These are phyloP conservation scores for Euthynnus affinis DNA, from an alignment of 2,797 vertebrate species.

Conservation along the genomic window DNA sequence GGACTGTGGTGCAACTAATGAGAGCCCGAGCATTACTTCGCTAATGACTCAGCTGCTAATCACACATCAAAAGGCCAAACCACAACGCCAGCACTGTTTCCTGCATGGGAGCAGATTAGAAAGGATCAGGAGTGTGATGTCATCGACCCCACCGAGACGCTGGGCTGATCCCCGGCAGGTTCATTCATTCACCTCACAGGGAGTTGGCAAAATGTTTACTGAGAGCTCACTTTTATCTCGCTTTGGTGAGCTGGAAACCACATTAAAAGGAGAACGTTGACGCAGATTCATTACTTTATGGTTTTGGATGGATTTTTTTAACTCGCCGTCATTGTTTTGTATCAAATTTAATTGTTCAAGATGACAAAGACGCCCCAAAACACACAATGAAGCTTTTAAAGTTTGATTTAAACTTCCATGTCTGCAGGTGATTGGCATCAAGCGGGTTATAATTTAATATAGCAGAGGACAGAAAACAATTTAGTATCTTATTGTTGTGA, in stretches of 20 bases:
- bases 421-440: neutral
- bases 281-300: neutral
- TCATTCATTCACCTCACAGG: constrained; percentile 24
- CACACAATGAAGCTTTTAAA: too few species aligned
- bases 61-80: constrained; percentile 60
- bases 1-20: constrained; percentile 48
- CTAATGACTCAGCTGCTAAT: constrained; percentile 75
- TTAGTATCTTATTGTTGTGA: neutral
- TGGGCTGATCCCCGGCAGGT: constrained; percentile 29
- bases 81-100: constrained; percentile 60
- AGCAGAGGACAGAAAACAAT: neutral
- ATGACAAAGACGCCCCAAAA: neutral
- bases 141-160: constrained; percentile 45
- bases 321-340: neutral
- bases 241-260: constrained; percentile 7
- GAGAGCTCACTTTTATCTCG: constrained; percentile 32
- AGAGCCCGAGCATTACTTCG: constrained; percentile 35
- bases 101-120: constrained; percentile 62
- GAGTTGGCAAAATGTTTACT: constrained; percentile 7
- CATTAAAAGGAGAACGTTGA: constrained; percentile 7
- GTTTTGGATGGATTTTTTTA: neutral
- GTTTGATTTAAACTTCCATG: neutral
- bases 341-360: neutral
- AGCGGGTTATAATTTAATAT: too few species aligned
- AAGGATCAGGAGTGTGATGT: constrained; percentile 64